Evolutionary conservation across 2,113 vertebrate genomes (phyloP).

Genomic region (Lonchura striata): DNA sequence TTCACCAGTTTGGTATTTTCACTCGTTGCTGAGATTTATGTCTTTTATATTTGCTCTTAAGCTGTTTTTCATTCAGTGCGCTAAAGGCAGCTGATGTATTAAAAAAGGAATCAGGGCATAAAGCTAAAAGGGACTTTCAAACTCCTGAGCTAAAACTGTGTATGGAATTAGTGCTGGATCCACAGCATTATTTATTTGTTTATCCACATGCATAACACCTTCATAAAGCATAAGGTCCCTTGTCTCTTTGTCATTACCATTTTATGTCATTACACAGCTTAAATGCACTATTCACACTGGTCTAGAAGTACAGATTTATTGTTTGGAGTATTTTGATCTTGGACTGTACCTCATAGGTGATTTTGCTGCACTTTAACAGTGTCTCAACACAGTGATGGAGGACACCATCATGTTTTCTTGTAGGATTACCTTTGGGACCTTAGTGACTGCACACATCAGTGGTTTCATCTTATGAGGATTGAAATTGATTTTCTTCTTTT

Average conservation of each 20-base stretch:
- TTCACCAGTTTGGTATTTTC: not conserved
- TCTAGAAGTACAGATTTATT: not conserved
- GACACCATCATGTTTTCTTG: conserved; percentile 53
- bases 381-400: conserved; percentile 40
- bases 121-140: not conserved
- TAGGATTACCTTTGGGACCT: conserved; percentile 55
- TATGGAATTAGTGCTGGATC: conserved; percentile 14
- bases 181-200: conserved; percentile 24
- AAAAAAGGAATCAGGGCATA: not conserved
- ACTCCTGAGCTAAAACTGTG: not conserved
- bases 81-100: not conserved
- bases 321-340: not conserved
- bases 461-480: conserved; percentile 65
- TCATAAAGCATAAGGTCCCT: not conserved
- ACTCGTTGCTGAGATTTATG: not conserved
- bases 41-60: conserved; percentile 16
- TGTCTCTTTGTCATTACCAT: not conserved
- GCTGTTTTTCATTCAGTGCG: not conserved
- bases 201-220: not conserved
- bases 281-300: not conserved
- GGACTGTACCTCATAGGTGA: not conserved
- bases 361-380: not conserved
- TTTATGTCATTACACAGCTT: not conserved
- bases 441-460: conserved; percentile 58
- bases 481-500: conserved; percentile 67